Percentiles rank a stretch among this genome's conserved stretches.
Conservation (phyloP, 2,113 vertebrate genomes). For the Hemibagrus wyckioides region DNA sequence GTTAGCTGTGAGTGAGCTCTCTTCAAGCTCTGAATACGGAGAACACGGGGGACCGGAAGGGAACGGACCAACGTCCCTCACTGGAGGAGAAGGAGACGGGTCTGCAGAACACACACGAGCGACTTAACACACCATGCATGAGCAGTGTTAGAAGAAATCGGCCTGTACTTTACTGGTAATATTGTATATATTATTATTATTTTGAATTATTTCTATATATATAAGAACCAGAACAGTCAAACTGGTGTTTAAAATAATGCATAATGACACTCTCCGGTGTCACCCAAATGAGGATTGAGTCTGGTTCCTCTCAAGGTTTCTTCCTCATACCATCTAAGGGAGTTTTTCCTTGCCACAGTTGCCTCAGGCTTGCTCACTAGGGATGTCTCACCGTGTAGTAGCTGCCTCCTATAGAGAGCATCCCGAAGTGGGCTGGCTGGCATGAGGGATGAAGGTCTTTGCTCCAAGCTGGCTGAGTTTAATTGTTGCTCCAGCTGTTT, state of each 20-base stretch:
- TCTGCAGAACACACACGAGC: conserved; percentile 71
- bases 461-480: conserved; percentile 31
- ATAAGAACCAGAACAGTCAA: background rate
- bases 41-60: conserved; percentile 68
- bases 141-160: background rate
- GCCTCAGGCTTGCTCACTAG: no score
- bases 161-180: background rate
- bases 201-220: background rate
- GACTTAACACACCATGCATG: conserved; percentile 14
- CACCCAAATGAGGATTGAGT: no score
- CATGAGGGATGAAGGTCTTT: conserved; percentile 64
- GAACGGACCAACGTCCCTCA: conserved; percentile 84
- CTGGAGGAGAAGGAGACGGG: conserved; percentile 84
- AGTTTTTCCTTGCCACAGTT: no score
- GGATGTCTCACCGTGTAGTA: conserved; percentile 75
- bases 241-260: no score
- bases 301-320: no score
- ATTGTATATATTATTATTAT: background rate
- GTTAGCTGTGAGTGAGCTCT: conserved; percentile 70
- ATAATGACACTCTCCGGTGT: no score
- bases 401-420: conserved; percentile 65
- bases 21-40: conserved; percentile 65
- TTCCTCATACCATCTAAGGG: no score
- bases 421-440: conserved; percentile 69
- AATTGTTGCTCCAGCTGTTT: conserved; percentile 77